Percentiles rank a stretch among this genome's conserved stretches.
phyloP scores from a whole-genome alignment of 1,140 invertebrate species.

The Papilio polyxenes region DNA sequence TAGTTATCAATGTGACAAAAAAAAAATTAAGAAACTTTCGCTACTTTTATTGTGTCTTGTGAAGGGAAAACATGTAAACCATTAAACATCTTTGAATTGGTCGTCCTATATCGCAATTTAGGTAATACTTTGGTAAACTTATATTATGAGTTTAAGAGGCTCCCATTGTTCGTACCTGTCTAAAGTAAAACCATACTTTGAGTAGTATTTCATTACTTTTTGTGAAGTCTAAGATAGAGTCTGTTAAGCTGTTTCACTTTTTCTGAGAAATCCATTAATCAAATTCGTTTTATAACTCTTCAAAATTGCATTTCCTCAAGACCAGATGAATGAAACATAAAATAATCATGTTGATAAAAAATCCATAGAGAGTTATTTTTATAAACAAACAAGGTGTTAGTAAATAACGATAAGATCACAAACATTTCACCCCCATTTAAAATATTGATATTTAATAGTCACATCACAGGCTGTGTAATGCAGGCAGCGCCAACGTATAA shows the following conservation, averaged over 20 bases:
- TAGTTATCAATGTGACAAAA: no score
- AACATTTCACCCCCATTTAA: conserved; percentile 71
- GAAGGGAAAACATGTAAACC: no score
- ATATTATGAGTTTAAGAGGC: no score
- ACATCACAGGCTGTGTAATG: conserved; percentile 70
- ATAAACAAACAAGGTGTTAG: conserved; percentile 77
- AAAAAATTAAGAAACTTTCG: no score
- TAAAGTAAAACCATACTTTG: no score
- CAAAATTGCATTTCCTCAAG: conserved; percentile 30
- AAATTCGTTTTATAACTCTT: neutral
- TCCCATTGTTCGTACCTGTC: no score
- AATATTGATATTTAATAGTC: conserved; percentile 79
- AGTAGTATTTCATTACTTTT: no score
- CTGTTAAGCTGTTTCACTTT: neutral
- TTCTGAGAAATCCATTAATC: neutral
- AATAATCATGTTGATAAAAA: conserved; percentile 60
- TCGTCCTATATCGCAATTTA: no score
- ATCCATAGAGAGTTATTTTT: conserved; percentile 52
- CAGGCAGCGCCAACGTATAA: conserved; percentile 68
- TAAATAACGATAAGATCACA: conserved; percentile 68
- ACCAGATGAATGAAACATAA: conserved; percentile 66
- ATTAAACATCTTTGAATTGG: no score
- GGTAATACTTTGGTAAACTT: no score
- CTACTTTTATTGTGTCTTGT: no score
- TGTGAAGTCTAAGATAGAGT: neutral